Evolutionary conservation across 2,888 invertebrate species (phyloP), one percentile per base, ranked within the genome.

Genomic region (Tetropium fuscum): DNA sequence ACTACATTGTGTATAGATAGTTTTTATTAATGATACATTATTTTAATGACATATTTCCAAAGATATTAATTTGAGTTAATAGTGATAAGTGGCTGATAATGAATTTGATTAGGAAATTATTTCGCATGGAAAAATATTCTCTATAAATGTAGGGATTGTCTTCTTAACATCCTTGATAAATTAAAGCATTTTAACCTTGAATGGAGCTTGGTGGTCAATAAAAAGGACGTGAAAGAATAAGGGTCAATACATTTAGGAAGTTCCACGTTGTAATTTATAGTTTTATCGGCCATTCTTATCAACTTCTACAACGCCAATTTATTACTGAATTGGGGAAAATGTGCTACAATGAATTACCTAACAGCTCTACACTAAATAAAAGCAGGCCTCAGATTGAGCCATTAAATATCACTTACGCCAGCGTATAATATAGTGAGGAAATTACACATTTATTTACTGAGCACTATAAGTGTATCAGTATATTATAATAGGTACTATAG

Each of bases 251-350:
- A 57, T 62, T 61, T 56, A 51, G 61, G 63, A 66, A 61, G 63
- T 60, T 48, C 63, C 47, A 61, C 54, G 40, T 55, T 20, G 64
- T 62, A 64, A 66, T 66, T 66, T 64, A 66, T 66, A 59, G 64
- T 66, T 66, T 66, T 64, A 66, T 66, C 66, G 57, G 62, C 64
- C 53, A 62, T 61, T 64, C 61, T 66, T 66, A 66, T 64, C 66
- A 57, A 55, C 61, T 60, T 60, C 53, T 54, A 58, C 59, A 55
- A 40, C 54, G 48, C 59, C 64, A 64, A 66, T 66, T 66, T 66
- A 66, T 66, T 64, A 58, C 59, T 47, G 47, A 55, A 60, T 58
- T 55, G 38, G 45, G 44, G 49, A 53, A 59, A 63, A 63, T 58
- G 58, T 62, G 55, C 48, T 48, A 38, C 53, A 58, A 58, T 55